Evolutionary conservation across 1,140 invertebrate species (phyloP).

Genomic region (Drosophila erecta): DNA sequence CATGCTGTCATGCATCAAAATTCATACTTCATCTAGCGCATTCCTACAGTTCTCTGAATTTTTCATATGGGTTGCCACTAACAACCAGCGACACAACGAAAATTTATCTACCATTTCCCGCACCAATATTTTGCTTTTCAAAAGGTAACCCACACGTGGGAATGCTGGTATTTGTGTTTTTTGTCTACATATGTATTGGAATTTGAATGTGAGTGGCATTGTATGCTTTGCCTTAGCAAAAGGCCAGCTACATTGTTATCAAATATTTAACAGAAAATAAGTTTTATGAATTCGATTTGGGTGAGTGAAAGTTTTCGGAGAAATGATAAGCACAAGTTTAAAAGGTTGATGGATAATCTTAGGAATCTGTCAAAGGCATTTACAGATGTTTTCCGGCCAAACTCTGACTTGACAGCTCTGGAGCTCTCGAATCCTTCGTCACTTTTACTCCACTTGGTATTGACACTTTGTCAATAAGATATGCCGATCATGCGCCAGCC

Average conservation of each 20-base stretch:
- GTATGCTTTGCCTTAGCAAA: slow-evolving; percentile 31
- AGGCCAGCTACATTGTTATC: slow-evolving; percentile 31
- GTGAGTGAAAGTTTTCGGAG: neutral
- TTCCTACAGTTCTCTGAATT: slow-evolving; percentile 20
- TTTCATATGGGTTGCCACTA: slow-evolving; percentile 23
- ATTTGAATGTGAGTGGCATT: slow-evolving; percentile 27
- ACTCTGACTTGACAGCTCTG: slow-evolving; percentile 4
- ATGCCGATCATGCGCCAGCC: slow-evolving; percentile 30
- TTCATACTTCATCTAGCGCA: slow-evolving; percentile 34
- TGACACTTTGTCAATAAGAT: slow-evolving; percentile 40
- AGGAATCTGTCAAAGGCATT: slow-evolving; percentile 18
- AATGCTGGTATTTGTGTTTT: slow-evolving; percentile 22
- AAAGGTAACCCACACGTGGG: slow-evolving; percentile 26
- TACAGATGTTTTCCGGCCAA: slow-evolving; percentile 7
- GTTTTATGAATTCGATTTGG: slow-evolving; percentile 3
- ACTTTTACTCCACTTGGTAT: slow-evolving; percentile 18
- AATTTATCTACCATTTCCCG: slow-evolving; percentile 1
- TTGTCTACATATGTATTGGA: slow-evolving; percentile 10
- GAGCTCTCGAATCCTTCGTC: slow-evolving; percentile 15
- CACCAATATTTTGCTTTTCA: slow-evolving; percentile 1
- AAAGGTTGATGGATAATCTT: neutral
- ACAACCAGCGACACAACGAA: slow-evolving; percentile 8
- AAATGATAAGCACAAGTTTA: neutral
- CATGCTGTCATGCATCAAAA: slow-evolving; percentile 24
- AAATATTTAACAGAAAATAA: slow-evolving; percentile 15